Evolutionary conservation across 2,113 vertebrate species (phyloP), one percentile per base, ranked within the genome.

Genomic region (Notarius quadriscutis): DNA sequence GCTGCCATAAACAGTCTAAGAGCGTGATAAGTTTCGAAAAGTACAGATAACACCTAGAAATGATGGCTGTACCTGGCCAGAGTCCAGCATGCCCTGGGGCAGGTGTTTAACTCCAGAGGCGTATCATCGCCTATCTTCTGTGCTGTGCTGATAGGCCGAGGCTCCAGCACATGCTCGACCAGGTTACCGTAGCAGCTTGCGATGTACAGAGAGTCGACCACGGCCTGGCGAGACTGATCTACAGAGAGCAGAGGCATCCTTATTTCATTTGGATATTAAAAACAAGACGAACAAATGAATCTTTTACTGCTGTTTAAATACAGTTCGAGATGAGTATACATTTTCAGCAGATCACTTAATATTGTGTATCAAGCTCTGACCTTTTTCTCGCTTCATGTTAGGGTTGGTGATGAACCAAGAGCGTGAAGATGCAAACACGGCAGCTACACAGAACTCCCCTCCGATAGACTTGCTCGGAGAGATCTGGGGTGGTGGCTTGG

Each of bases 351-450:
- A 34, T 71, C 67, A 2, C 67, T 71, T 30, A 2, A 18, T 11
- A 50, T 12, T 72, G 18, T 51, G 27, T 57, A 60, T 57, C n/a
- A 30, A 55, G 58, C 5, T 51, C 96, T 84, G 82, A 99, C 98
- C 98, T 97, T 99, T 99, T 89, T 99, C 98, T 92, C 97, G 94
- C 92, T 99, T 99, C 89, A 98, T 95, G 91, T 95, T 96, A 3
- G 97, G 96, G 86, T 97, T 99, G 91, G 96, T 98, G 90, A 98
- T 95, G 95, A 99, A 98, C 98, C 98, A 99, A 0, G 98, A 99
- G 89, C 97, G 95, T 0, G 98, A 98, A 0, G 97, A 96, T 50
- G 97, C 97, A 74, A 99, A 99, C 86, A 96, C 88, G 34, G 97
- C 96, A 7, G 98, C 97, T 0, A 99, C 97, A 20, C 97, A 99